Percentiles rank a stretch among this genome's conserved stretches.
Conservation (phyloP, 2,113 vertebrate genomes). For the Platycercus adscitus region DNA sequence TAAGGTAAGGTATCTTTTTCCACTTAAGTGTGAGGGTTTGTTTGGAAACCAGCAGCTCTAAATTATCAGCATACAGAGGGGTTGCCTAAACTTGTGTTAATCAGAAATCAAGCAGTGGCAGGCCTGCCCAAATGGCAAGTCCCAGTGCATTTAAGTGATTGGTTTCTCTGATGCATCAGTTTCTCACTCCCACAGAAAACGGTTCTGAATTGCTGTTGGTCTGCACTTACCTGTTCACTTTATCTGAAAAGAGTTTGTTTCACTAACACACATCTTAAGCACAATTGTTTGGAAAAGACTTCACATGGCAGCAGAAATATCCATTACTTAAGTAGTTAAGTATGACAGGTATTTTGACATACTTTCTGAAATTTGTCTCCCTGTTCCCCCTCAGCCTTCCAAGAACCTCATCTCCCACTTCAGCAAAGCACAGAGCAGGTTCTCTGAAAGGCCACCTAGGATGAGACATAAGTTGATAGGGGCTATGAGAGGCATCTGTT, state of each 20-base stretch:
- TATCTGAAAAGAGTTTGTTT: background rate
- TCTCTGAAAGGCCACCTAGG: background rate
- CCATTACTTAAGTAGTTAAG: background rate
- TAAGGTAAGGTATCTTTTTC: background rate
- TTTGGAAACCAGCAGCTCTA: background rate
- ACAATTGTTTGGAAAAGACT: background rate
- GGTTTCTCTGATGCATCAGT: background rate
- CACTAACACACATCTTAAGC: background rate
- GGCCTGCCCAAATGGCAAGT: background rate
- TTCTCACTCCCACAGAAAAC: background rate
- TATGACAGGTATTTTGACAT: background rate
- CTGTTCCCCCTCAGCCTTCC: background rate
- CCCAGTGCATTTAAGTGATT: background rate
- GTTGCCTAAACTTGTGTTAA: background rate
- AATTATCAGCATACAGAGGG: background rate
- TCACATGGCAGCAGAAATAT: background rate
- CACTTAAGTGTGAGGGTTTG: background rate
- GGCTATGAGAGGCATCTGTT: background rate
- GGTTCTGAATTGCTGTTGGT: background rate
- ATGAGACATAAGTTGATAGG: background rate
- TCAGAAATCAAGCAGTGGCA: background rate
- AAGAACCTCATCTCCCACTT: background rate
- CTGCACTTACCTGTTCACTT: background rate
- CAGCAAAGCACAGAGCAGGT: background rate
- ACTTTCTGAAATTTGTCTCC: background rate